These are phyloP conservation scores for Chiloscyllium plagiosum DNA, from an alignment of 2,113 vertebrate genomes.

Conservation along the genomic window DNA sequence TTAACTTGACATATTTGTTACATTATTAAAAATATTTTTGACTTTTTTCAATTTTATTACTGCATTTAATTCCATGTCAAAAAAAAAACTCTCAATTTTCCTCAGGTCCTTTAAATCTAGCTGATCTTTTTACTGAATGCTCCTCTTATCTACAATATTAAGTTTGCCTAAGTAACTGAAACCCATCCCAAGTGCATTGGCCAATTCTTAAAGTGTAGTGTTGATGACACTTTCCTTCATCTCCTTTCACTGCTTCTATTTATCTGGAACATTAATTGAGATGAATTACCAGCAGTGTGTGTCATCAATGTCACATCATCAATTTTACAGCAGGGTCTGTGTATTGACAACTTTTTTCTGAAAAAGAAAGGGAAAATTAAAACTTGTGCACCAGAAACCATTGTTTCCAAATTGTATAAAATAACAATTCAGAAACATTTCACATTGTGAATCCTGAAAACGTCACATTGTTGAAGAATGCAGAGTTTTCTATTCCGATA, in stretches of 20 bases:
- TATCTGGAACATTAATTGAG: constrained; percentile 26
- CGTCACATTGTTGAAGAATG: not conserved
- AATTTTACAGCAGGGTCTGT: not conserved
- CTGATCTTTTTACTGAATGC: not conserved
- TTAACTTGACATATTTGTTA: not conserved
- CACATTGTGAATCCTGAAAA: not conserved
- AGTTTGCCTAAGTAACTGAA: constrained; percentile 12
- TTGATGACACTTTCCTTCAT: not conserved
- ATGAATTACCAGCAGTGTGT: not conserved
- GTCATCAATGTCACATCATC: not conserved
- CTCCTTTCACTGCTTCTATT: constrained; percentile 34
- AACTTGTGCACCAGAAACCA: not conserved
- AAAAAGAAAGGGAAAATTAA: not conserved
- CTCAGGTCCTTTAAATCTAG: not conserved
- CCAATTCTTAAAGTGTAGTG: not conserved
- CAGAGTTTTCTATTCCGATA: not conserved
- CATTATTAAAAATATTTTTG: not conserved
- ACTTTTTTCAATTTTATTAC: not conserved
- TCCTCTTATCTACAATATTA: constrained; percentile 1
- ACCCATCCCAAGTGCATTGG: constrained; percentile 15
- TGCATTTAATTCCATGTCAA: not conserved
- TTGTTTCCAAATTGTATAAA: not conserved
- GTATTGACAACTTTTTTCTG: not conserved
- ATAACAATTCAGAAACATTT: not conserved
- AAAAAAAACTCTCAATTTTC: not conserved